Conservation (phyloP, 92 coral and sea anemone species). For the Desmophyllum pertusum region DNA sequence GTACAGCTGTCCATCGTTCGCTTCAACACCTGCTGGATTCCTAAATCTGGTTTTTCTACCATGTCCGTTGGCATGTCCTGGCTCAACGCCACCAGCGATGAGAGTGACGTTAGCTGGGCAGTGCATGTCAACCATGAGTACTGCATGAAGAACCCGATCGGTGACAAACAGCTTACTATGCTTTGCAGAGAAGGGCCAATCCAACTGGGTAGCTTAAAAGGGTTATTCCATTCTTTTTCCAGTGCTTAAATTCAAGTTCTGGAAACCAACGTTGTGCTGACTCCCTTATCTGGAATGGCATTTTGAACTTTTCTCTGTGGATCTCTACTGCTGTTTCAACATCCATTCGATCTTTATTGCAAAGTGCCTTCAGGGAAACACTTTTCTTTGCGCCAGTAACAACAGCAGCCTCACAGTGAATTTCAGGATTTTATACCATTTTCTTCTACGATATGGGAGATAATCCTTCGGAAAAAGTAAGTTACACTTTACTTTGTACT, state of each 20-base stretch:
- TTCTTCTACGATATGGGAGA: too few relatives aligned
- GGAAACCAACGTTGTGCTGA: slow-evolving; percentile 51
- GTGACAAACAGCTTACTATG: slow-evolving; percentile 61
- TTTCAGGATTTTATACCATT: too few relatives aligned
- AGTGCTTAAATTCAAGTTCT: slow-evolving; percentile 55
- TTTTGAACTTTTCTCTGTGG: slow-evolving; percentile 31
- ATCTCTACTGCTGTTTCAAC: slow-evolving; percentile 46
- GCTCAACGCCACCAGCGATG: slow-evolving; percentile 61
- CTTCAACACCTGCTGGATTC: slow-evolving; percentile 54
- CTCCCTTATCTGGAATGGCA: slow-evolving; percentile 32
- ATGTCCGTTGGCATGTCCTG: slow-evolving; percentile 52
- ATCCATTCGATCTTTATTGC: slow-evolving; percentile 61
- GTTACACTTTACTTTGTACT: too few relatives aligned
- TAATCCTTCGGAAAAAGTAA: too few relatives aligned
- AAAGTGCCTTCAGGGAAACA: slow-evolving; percentile 41
- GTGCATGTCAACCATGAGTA: slow-evolving; percentile 61
- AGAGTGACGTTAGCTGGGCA: slow-evolving; percentile 61
- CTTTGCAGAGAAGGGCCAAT: slow-evolving; percentile 49
- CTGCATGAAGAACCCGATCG: slow-evolving; percentile 47
- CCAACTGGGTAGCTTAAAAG: slow-evolving; percentile 48
- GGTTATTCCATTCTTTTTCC: slow-evolving; percentile 35
- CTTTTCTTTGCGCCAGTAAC: slow-evolving; percentile 35
- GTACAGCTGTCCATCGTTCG: slow-evolving; percentile 27
- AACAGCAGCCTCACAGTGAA: slow-evolving; percentile 54
- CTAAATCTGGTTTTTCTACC: slow-evolving; percentile 57